Evolutionary conservation across 2,888 invertebrate species (phyloP), one percentile per base, ranked within the genome.

Genomic region (Drosophila longiperda): DNA sequence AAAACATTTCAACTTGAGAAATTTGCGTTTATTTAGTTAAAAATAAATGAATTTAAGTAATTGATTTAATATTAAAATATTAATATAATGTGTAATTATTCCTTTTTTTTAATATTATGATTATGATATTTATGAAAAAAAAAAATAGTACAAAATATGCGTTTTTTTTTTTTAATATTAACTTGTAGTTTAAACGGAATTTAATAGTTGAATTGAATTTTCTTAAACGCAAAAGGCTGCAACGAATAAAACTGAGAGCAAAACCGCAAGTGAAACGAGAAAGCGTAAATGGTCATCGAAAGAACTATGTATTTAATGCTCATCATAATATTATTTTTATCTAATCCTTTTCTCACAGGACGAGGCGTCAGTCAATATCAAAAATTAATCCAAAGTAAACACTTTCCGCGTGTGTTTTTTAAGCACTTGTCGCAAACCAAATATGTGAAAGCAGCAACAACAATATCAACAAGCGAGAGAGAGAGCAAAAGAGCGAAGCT

Each of bases 381-480:
- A 26, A 38, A 53, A 23, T 6, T 34, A 49, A 49, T 23, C 26
- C 54, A 61, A 59, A 34, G 42, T 40, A 62, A 70, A 61, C 52
- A 69, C 55, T 52, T 61, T 71, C 57, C 48, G 48, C 57, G 8
- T 20, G 52, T 20, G n/a, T 38, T 38, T 38, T 23, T 53, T n/a
- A 1, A 26, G 15, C 45, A 15, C 45, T 45, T 23, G 45, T 45
- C 45, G 23, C 45, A 45, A 45, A 45, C 15, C 45, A 55, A 55
- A 79, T 70, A 79, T 77, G 79, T 77, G 75, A 79, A 76, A 48
- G 17, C 73, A 42, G 57, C 53, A 29, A 34, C 23, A 62, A 23
- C 26, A 38, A 38, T 36, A 36, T 11, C 36, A 17, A 32, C 9
- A 49, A 29, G 29, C 26, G 29, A 54, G 29, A 17, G 26, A 50